A percentile compares a stretch with the other conserved stretches of the same genome.
phyloP scores from a whole-genome alignment of 2,797 vertebrate genomes.

The Alectoris magna region DNA sequence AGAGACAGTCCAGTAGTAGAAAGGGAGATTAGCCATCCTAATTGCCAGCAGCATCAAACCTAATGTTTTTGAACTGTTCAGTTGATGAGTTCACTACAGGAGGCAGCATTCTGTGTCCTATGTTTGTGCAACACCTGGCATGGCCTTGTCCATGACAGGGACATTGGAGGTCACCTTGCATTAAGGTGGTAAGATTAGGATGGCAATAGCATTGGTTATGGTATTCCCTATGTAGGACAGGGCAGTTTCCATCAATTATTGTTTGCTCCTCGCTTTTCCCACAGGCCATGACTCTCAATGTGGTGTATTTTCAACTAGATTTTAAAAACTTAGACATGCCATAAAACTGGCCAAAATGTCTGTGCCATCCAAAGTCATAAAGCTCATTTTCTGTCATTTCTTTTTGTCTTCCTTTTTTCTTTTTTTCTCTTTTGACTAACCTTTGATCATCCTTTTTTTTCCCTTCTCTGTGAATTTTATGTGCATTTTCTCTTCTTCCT shows the following conservation, averaged over 20 bases:
- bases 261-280: not conserved
- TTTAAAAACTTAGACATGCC: not conserved
- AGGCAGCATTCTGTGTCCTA: not conserved
- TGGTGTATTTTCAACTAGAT: not conserved
- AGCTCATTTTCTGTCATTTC: not conserved
- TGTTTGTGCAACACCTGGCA: not conserved
- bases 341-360: not conserved
- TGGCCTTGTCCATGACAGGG: not conserved
- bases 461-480: not conserved
- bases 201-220: not conserved
- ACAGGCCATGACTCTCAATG: not conserved
- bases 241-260: not conserved
- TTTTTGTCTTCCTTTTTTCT: not conserved
- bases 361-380: not conserved
- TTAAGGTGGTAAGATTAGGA: not conserved
- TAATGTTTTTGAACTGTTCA: not conserved
- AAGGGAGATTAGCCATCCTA: not conserved
- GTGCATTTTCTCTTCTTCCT: not conserved
- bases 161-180: not conserved
- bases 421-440: not conserved
- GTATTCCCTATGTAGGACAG: not conserved
- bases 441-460: not conserved
- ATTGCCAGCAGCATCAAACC: not conserved
- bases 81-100: not conserved
- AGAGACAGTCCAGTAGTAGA: not conserved